Evolutionary conservation across 2,888 invertebrate genomes (phyloP), one percentile per base, ranked within the genome.

Genomic region (Didymodactylos carnosus): DNA sequence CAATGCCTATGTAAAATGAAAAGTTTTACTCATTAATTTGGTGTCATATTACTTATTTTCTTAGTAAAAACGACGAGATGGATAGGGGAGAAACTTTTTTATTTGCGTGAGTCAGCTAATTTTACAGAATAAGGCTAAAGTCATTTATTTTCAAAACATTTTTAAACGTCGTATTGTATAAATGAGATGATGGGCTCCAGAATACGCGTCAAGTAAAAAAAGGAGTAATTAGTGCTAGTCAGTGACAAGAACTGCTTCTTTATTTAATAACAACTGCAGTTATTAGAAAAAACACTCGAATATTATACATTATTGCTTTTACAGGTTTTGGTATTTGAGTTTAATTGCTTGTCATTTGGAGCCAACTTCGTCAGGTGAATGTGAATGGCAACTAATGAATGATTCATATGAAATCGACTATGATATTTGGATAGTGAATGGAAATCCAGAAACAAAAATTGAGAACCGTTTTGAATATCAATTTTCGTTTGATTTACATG

Each of bases 371-470:
- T n/a, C n/a, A n/a, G n/a, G n/a, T n/a, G n/a, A n/a, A 19, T 53
- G 53, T 35, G 7, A 35, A 19, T 53, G 53, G 53, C 29, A 53
- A 14, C 27, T 29, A 53, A 16, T 53, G 3, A 25, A 53, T 51
- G 73, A 70, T 49, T 35, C 70, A 14, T 51, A 71, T 19, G 81
- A 84, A 72, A 84, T 91, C 19, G 85, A 89, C 72, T 97, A 94
- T 83, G 92, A 97, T 82, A 89, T 97, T 78, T 93, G 92, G 90
- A 86, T 97, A 70, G 94, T 95, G 11, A 97, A 97, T 84, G 94
- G 95, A 39, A 91, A 92, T 84, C 97, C 97, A 0, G 91, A 91
- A 81, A 87, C 88, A 78, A 90, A 91, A 75, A 19, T 5, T 29
- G 77, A 80, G 27, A 93, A 92, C 82, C 90, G 91, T 75, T 87